Percentiles rank a stretch among this genome's conserved stretches.
These are phyloP conservation scores for Neoitamus cyanurus DNA, from an alignment of 2,888 invertebrate species.

Conservation along the genomic window DNA sequence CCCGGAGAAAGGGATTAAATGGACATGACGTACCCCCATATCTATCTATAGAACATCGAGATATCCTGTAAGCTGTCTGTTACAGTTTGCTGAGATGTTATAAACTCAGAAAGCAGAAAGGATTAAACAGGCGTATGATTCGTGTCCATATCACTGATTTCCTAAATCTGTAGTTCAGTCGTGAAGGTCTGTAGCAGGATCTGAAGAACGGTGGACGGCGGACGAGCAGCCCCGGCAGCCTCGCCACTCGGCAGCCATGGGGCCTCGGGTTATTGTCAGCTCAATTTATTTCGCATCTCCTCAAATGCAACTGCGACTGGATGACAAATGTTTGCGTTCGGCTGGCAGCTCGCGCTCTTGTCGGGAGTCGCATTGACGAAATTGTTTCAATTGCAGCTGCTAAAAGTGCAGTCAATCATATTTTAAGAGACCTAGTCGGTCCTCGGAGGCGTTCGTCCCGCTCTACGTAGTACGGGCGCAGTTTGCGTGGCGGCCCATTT, in stretches of 20 bases:
- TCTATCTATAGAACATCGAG: conserved; percentile 46
- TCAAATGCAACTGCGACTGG: conserved; percentile 21
- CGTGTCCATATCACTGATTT: conserved; percentile 49
- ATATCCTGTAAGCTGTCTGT: conserved; percentile 53
- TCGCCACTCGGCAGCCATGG: background rate
- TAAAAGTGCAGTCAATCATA: conserved; percentile 43
- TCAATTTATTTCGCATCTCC: conserved; percentile 38
- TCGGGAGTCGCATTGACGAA: conserved; percentile 17
- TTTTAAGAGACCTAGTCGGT: conserved; percentile 10
- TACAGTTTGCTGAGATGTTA: conserved; percentile 52
- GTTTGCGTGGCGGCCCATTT: background rate
- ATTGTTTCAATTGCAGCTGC: conserved; percentile 40
- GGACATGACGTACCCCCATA: conserved; percentile 47
- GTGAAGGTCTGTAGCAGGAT: conserved; percentile 19
- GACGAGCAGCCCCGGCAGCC: background rate
- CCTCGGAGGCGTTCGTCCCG: background rate
- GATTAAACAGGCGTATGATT: conserved; percentile 53
- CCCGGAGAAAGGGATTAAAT: conserved; percentile 42
- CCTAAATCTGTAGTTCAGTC: conserved; percentile 33
- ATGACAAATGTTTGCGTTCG: conserved; percentile 29
- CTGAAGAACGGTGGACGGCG: background rate
- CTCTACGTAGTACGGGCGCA: too few relatives aligned
- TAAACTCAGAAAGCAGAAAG: conserved; percentile 50
- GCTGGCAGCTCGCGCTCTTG: conserved; percentile 32
- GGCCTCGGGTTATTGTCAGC: conserved; percentile 16